These are phyloP conservation scores for Sylvilagus bachmani DNA, from an alignment of 2,113 vertebrate species.

Conservation along the genomic window DNA sequence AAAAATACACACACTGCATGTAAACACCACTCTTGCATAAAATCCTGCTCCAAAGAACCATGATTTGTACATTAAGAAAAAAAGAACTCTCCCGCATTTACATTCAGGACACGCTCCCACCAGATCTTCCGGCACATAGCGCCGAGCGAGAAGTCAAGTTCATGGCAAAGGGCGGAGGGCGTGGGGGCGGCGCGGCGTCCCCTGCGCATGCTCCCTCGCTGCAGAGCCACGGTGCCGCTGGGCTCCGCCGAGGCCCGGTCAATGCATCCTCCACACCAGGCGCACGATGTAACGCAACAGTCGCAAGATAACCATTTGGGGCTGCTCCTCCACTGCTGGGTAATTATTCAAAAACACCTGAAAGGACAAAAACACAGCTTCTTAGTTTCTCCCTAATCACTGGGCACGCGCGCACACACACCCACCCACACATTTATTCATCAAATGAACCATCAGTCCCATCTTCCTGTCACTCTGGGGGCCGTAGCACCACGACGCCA, in stretches of 20 bases:
- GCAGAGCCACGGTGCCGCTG: neutral
- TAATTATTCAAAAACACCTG: slow-evolving; percentile 87
- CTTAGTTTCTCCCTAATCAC: neutral
- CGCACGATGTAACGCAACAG: slow-evolving; percentile 88
- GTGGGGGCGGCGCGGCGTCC: neutral
- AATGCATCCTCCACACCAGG: slow-evolving; percentile 89
- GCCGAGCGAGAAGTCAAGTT: neutral
- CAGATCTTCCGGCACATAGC: neutral
- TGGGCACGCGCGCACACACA: too few species aligned
- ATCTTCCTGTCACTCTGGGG: fast-evolving
- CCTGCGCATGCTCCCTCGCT: neutral
- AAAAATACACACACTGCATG: slow-evolving; percentile 45
- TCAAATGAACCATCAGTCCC: neutral
- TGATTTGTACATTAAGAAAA: slow-evolving; percentile 43
- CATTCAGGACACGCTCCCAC: slow-evolving; percentile 75
- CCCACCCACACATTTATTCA: too few species aligned
- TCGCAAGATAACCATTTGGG: slow-evolving; percentile 86
- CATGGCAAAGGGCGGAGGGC: neutral
- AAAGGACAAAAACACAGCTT: slow-evolving; percentile 40
- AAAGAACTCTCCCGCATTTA: slow-evolving; percentile 63
- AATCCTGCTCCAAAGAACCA: slow-evolving; percentile 62
- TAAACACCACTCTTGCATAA: slow-evolving; percentile 79
- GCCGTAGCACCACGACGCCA: too few species aligned
- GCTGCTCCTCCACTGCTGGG: slow-evolving; percentile 74
- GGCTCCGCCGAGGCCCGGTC: slow-evolving; percentile 24